Percentiles rank a stretch among this genome's conserved stretches.
Evolutionary conservation across 1,140 invertebrate genomes (phyloP).

Genomic region (Marisa cornuarietis): DNA sequence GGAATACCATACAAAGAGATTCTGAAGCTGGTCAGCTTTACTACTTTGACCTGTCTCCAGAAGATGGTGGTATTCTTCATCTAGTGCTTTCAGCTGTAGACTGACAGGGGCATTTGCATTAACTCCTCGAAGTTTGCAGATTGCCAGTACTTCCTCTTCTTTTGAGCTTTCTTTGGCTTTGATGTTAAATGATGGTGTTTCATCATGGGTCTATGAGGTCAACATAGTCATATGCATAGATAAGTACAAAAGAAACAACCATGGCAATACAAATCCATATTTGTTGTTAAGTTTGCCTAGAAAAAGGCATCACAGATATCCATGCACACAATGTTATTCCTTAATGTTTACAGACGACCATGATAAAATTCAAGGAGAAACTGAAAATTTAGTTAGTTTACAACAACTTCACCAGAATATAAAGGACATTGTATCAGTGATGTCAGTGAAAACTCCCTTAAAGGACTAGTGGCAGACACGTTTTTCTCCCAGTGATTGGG

Average conservation of each 20-base stretch:
- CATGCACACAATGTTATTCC: neutral
- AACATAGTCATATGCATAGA: neutral
- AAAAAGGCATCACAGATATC: neutral
- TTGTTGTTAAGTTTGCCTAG: neutral
- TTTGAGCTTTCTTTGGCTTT: conserved; percentile 63
- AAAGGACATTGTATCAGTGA: too few relatives aligned
- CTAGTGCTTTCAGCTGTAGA: conserved; percentile 62
- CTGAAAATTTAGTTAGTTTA: too few relatives aligned
- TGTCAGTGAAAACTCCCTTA: too few relatives aligned
- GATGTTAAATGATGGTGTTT: conserved; percentile 53
- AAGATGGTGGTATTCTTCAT: conserved; percentile 63
- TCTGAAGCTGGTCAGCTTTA: conserved; percentile 61
- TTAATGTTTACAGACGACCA: too few relatives aligned
- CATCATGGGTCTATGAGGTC: conserved; percentile 37
- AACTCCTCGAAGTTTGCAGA: conserved; percentile 61
- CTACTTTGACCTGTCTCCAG: conserved; percentile 52
- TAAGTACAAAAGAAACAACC: neutral
- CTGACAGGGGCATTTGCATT: conserved; percentile 53
- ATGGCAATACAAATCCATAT: neutral
- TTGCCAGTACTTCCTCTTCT: conserved; percentile 62
- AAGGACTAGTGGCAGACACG: too few relatives aligned
- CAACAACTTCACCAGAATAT: too few relatives aligned
- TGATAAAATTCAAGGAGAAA: too few relatives aligned
- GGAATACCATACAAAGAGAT: conserved; percentile 61
- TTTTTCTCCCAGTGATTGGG: too few relatives aligned